phyloP scores from a whole-genome alignment of 2,888 invertebrate genomes.

The Megalurothrips usitatus region DNA sequence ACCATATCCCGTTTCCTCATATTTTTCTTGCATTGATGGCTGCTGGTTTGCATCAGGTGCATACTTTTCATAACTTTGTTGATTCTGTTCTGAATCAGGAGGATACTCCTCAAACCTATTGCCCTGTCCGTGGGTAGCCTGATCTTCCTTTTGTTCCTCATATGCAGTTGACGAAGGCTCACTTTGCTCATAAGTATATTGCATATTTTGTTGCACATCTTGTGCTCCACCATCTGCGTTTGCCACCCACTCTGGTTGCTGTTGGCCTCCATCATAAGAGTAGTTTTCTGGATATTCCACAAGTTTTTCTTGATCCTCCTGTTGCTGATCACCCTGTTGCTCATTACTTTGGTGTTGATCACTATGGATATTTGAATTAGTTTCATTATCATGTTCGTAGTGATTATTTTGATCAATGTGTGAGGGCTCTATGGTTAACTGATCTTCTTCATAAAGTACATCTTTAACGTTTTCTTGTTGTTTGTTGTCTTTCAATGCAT shows the following conservation, averaged over 20 bases:
- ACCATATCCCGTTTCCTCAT: not conserved
- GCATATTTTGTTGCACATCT: not conserved
- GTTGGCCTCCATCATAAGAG: not conserved
- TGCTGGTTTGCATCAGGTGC: not conserved
- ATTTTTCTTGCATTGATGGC: not conserved
- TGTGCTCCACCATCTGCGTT: not conserved
- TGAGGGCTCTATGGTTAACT: not conserved
- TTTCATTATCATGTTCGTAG: too few species aligned
- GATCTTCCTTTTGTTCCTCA: not conserved
- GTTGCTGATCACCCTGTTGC: not conserved
- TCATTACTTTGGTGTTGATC: not conserved
- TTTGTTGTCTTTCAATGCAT: not conserved
- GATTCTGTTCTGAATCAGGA: not conserved
- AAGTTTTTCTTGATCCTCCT: not conserved
- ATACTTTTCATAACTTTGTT: slow-evolving; percentile 5
- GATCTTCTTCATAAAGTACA: not conserved
- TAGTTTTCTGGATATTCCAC: not conserved
- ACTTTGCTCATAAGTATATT: not conserved
- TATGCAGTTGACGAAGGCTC: not conserved
- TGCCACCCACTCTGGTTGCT: not conserved
- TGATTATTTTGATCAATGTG: not conserved
- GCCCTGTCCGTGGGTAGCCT: not conserved
- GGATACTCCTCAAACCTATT: not conserved
- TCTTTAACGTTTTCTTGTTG: not conserved
- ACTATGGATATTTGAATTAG: too few species aligned